Evolutionary conservation across 2,797 vertebrate genomes (phyloP).

Genomic region (Sciurus vulgaris): DNA sequence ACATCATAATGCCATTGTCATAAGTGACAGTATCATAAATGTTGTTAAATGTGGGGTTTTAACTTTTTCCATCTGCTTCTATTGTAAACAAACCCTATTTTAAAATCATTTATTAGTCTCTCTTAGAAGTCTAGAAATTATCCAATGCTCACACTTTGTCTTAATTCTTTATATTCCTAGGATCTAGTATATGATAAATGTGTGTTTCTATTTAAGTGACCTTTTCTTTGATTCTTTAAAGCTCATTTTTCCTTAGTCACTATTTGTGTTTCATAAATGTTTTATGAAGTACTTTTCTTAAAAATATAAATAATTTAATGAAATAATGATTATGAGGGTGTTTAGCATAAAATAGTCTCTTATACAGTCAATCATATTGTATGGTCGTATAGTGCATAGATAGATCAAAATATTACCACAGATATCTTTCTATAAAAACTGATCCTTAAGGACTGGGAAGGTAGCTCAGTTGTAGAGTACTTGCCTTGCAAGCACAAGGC

Average conservation of each 20-base stretch:
- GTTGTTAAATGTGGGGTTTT: neutral
- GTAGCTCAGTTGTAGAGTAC: too few species aligned
- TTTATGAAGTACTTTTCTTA: neutral
- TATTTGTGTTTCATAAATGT: neutral
- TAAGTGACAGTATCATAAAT: neutral
- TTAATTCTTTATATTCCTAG: conserved; percentile 17
- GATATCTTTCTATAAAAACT: neutral
- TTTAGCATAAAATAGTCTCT: neutral
- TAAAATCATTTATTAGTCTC: neutral
- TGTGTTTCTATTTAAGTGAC: neutral
- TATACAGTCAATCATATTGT: neutral
- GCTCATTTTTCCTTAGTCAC: neutral
- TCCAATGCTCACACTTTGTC: neutral
- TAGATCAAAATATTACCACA: neutral
- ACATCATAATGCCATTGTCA: neutral
- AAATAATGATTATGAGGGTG: neutral
- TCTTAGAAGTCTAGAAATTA: neutral
- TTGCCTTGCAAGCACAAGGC: too few species aligned
- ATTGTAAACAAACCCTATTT: neutral
- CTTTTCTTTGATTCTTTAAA: neutral
- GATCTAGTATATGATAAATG: neutral
- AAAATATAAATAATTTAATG: neutral
- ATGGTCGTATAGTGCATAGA: neutral
- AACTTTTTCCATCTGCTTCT: neutral
- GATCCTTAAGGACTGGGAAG: neutral